These are phyloP conservation scores for Barypeithes pellucidus DNA, from an alignment of 2,888 invertebrate genomes.

Conservation along the genomic window DNA sequence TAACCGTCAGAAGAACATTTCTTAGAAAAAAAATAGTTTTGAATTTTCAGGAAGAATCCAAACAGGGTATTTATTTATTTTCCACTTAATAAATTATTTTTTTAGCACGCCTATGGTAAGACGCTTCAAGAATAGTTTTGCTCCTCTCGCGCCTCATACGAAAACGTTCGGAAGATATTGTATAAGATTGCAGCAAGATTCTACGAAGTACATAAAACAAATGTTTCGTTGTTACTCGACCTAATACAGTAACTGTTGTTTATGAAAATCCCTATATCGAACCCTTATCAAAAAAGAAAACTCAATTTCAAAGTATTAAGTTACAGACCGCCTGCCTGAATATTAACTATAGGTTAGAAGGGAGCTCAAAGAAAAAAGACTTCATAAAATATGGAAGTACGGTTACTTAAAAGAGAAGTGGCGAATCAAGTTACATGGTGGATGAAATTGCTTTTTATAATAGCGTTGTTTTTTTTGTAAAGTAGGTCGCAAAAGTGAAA, in stretches of 20 bases:
- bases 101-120: too few species aligned
- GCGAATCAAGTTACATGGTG: constrained; percentile 11
- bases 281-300: constrained; percentile 15
- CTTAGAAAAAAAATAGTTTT: too few species aligned
- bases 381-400: constrained; percentile 10
- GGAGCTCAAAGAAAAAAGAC: constrained; percentile 8
- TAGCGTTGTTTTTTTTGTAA: neutral
- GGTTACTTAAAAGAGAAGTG: constrained; percentile 10
- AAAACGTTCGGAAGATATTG: too few species aligned
- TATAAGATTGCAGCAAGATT: too few species aligned
- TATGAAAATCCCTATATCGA: constrained; percentile 12
- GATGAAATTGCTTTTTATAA: constrained; percentile 15
- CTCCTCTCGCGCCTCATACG: too few species aligned
- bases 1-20: too few species aligned
- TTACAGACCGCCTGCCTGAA: constrained; percentile 10
- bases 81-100: too few species aligned
- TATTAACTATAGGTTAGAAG: constrained; percentile 9
- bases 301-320: constrained; percentile 19
- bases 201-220: too few species aligned
- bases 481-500: neutral
- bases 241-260: neutral
- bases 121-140: too few species aligned
- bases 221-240: neutral
- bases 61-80: too few species aligned
- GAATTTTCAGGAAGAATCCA: too few species aligned